Base-by-base conservation (phyloP, 2,888 invertebrate species). In the Aromia moschata region DNA sequence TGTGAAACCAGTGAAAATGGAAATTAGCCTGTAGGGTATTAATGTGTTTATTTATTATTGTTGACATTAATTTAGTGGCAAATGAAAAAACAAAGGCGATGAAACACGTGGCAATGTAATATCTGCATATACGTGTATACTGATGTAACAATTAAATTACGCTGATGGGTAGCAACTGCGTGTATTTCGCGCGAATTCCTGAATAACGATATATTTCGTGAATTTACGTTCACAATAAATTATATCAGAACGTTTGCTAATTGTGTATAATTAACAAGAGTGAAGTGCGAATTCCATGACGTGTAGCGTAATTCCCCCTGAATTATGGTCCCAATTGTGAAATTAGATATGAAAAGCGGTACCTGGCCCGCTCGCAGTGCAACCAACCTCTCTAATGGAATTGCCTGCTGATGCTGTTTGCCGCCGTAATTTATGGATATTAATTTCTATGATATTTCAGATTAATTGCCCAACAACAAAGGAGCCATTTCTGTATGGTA, bases 261-360 rank as follows among this genome's bases (percentile, higher is more conserved):
- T 69, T 71, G 70, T 59, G 60, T 66, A 62, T 70, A 70, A 71
- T 71, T 71, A 68, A 61, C 64, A 56, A 62, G 65, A 70, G 66
- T 71, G 70, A 70, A 69, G 69, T 68, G 67, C 63, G 60, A 60
- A 58, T 65, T 60, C n/a, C 56, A 56, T 62, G 65, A 62, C 65
- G 65, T 66, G 63, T 49, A 56, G 60, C 63, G 65, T 69, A 69
- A 70, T 68, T 70, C 66, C 51, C 59, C 46, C 73, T 78, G 78
- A 79, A 73, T 79, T 79, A 79, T 78, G 77, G 75, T 75, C 74
- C 76, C 79, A 79, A 79, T 79, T 79, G 77, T 72, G 79, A 77
- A 78, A 79, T 79, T 78, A 78, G 76, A 78, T 77, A 77, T 77
- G 66, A 65, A 64, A 61, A 70, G 65, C 67, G 71, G 63, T 70